A percentile compares a stretch with the other conserved stretches of the same genome.
Evolutionary conservation across 2,113 vertebrate genomes (phyloP).

Genomic region (Lampris megalopsis): DNA sequence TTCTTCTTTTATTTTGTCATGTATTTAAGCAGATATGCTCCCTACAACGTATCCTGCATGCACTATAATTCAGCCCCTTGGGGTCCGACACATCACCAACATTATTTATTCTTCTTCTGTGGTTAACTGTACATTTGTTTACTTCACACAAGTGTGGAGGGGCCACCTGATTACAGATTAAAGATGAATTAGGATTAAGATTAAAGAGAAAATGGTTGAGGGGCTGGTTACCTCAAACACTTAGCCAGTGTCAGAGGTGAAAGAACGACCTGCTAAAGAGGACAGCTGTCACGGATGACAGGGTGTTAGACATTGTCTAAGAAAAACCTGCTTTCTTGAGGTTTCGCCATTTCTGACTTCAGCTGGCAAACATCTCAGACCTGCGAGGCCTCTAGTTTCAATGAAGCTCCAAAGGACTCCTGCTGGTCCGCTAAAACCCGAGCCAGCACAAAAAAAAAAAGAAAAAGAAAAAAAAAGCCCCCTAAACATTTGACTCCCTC

Average conservation of each 20-base stretch:
- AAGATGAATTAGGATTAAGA: too few species aligned
- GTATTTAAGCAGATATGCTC: not conserved
- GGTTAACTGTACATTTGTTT: not conserved
- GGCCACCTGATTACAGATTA: too few species aligned
- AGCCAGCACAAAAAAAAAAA: conserved; percentile 74
- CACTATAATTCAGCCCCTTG: not conserved
- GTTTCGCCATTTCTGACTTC: conserved; percentile 78
- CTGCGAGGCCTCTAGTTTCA: conserved; percentile 76
- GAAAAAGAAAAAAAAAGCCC: conserved; percentile 75
- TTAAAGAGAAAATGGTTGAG: not conserved
- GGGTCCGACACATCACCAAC: not conserved
- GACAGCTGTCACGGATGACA: conserved; percentile 67
- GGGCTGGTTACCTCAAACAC: conserved; percentile 33
- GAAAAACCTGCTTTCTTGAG: conserved; percentile 72
- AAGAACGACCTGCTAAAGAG: conserved; percentile 55
- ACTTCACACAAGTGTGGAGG: not conserved
- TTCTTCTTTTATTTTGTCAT: not conserved
- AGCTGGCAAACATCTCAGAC: conserved; percentile 80
- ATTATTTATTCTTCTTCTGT: not conserved
- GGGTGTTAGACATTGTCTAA: conserved; percentile 61
- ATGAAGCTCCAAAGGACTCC: conserved; percentile 75
- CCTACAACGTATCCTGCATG: not conserved
- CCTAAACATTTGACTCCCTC: conserved; percentile 87
- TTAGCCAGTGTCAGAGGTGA: conserved; percentile 54
- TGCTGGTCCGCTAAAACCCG: conserved; percentile 74